Conservation (phyloP, 2,888 invertebrate genomes). For the Hyppa rectilinea region DNA sequence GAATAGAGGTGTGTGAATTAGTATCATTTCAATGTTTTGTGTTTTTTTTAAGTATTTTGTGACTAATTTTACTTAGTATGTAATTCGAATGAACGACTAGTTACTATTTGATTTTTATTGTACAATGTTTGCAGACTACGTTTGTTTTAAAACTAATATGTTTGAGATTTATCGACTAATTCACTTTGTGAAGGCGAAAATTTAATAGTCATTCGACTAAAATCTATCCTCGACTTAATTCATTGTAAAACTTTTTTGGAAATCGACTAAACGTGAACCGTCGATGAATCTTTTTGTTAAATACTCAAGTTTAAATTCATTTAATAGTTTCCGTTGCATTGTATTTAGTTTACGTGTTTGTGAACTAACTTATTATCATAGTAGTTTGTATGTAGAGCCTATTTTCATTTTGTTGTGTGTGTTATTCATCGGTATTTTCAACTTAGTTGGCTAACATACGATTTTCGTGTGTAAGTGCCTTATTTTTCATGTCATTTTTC, state of each 20-base stretch:
- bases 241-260: not conserved
- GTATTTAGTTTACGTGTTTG: conserved; percentile 43
- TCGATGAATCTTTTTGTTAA: conserved; percentile 27
- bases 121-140: conserved; percentile 43
- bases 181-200: not conserved
- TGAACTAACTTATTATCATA: conserved; percentile 57
- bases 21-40: conserved; percentile 62
- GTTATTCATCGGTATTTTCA: conserved; percentile 54
- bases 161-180: conserved; percentile 27
- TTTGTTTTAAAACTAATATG: conserved; percentile 7
- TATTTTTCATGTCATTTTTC: conserved; percentile 60
- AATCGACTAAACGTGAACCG: conserved; percentile 7
- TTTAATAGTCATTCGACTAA: conserved; percentile 6
- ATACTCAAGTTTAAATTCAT: conserved; percentile 28
- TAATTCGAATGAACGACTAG: conserved; percentile 54
- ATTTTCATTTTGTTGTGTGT: conserved; percentile 49
- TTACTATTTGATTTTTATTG: conserved; percentile 42
- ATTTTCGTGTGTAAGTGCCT: conserved; percentile 41
- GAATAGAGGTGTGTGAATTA: conserved; percentile 49
- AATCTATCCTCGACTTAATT: not conserved
- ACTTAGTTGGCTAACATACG: conserved; percentile 47
- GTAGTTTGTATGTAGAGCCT: conserved; percentile 40
- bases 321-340: conserved; percentile 23
- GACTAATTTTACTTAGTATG: conserved; percentile 70
- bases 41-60: conserved; percentile 71